A percentile compares a stretch with the other conserved stretches of the same genome.
These are phyloP conservation scores for Naja naja DNA, from an alignment of 2,113 vertebrate species.

Conservation along the genomic window DNA sequence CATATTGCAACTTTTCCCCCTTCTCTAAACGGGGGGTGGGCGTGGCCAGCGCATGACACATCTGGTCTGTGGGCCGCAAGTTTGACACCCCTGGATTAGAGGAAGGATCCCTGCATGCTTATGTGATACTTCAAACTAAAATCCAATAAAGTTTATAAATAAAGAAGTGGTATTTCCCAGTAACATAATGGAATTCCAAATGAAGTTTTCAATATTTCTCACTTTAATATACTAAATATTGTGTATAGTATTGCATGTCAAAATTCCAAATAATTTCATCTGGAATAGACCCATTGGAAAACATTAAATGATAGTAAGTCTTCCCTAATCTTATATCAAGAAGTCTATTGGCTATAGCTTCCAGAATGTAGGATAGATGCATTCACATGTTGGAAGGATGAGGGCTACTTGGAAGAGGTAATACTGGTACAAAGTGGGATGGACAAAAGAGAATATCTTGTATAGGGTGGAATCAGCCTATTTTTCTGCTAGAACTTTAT, in stretches of 20 bases:
- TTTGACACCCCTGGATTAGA: constrained; percentile 4
- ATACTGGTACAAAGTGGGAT: not conserved
- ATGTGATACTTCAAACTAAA: not conserved
- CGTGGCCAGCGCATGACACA: too few relatives aligned
- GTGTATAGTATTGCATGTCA: not conserved
- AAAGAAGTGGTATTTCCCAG: not conserved
- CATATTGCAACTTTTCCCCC: too few relatives aligned
- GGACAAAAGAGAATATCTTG: not conserved
- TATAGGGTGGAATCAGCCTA: not conserved
- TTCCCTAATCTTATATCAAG: not conserved
- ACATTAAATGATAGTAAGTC: not conserved
- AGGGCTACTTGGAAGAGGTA: not conserved
- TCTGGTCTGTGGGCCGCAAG: too few relatives aligned
- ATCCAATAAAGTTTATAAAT: constrained; percentile 31
- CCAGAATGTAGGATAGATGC: not conserved
- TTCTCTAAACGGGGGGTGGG: too few relatives aligned
- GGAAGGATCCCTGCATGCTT: not conserved
- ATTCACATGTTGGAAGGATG: not conserved
- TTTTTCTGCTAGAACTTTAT: not conserved
- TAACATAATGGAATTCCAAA: not conserved
- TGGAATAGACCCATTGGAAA: not conserved
- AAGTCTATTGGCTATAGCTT: not conserved
- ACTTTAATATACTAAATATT: not conserved
- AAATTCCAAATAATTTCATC: not conserved
- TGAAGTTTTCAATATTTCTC: not conserved